phyloP scores from a whole-genome alignment of 1,140 invertebrate genomes.

The Drosophila sproati region DNA sequence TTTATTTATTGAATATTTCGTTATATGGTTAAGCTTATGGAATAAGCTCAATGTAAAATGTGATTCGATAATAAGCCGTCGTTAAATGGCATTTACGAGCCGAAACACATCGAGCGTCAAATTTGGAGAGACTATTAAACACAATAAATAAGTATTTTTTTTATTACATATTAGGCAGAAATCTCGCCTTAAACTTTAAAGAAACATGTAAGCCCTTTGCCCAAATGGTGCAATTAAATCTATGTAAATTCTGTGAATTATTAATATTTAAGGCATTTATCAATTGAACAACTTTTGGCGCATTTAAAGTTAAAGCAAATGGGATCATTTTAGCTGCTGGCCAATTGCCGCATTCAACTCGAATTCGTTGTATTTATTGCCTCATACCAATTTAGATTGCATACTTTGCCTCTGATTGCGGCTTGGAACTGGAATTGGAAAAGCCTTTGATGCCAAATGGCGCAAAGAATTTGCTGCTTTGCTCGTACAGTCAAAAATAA shows the following conservation, averaged over 20 bases:
- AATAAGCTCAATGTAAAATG: background rate
- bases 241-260: too few relatives aligned
- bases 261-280: background rate
- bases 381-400: constrained; percentile 13
- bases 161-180: background rate
- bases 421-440: constrained; percentile 17
- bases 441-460: constrained; percentile 32
- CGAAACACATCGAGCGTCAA: background rate
- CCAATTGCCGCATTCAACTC: background rate
- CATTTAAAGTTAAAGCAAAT: background rate
- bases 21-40: background rate
- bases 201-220: too few relatives aligned
- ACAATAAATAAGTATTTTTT: background rate
- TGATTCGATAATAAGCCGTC: background rate
- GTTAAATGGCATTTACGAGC: background rate
- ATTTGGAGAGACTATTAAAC: background rate
- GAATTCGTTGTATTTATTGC: background rate
- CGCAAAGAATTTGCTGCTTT: constrained; percentile 19
- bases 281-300: background rate
- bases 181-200: background rate
- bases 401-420: constrained; percentile 13
- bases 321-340: background rate
- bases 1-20: constrained; percentile 2
- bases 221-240: too few relatives aligned
- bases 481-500: constrained; percentile 6